Base-by-base conservation (phyloP, 2,797 vertebrate genomes). In the Trachops cirrhosus region DNA sequence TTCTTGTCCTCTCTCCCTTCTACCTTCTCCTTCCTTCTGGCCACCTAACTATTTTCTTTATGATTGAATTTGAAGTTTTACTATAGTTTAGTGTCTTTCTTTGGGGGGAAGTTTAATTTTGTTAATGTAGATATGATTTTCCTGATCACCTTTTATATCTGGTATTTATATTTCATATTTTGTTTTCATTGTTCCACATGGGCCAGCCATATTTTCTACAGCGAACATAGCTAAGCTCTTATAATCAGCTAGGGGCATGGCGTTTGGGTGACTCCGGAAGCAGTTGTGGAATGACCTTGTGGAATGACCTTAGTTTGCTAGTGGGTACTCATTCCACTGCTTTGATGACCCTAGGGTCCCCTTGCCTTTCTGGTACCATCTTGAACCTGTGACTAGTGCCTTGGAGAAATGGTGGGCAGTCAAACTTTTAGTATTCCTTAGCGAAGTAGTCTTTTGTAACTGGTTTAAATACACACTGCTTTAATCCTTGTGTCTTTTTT, bases 401-500 rank as follows among this genome's bases (percentile, higher is more conserved):
- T 67, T 93, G 29, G 80, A 92, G 52, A 89, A 85, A 22, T 91
- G 22, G 57, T 80, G 41, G n/a, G 64, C 8, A 16, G 34, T 77
- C 62, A 79, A 80, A 64, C 85, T 44, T 67, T 62, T 62, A 77
- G 68, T 86, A 44, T 73, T 73, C n/a, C 64, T 70, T 89, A 77
- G 41, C 77, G 83, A 77, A 84, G 24, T 86, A 67, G 10, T 80
- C 48, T 88, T 96, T 82, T 83, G 16, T 78, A 86, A 39, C 59
- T 79, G 6, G 21, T 79, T 85, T 93, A 94, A 91, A 77, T 85
- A 50, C 4, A 70, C 16, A 39, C 3, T 67, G 73, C 3, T 77
- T 91, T 85, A 96, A 93, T 77, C 32, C 19, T 21, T 57, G 9
- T 94, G 46, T 84, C 39, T 79, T 89, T 71, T 96, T 94, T 82